Conservation (phyloP, 2,888 invertebrate genomes). For the Nineta flava region DNA sequence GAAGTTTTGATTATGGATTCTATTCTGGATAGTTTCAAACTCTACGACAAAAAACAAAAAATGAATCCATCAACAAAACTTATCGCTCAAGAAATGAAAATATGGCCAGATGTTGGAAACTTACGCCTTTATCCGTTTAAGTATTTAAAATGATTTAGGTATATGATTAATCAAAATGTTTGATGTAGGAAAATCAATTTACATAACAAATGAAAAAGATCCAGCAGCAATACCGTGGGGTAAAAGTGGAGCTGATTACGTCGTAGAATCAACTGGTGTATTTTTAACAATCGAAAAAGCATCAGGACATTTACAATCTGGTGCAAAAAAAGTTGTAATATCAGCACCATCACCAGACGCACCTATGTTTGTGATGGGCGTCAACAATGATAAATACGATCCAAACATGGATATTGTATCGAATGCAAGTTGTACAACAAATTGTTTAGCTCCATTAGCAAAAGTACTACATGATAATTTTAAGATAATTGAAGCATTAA, state of each 20-base stretch:
- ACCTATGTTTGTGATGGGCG: constrained; percentile 58
- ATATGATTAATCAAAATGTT: too few species aligned
- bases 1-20: too few species aligned
- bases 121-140: too few species aligned
- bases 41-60: too few species aligned
- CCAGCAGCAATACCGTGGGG: constrained; percentile 51
- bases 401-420: constrained; percentile 45
- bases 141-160: too few species aligned
- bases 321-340: constrained; percentile 23
- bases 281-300: constrained; percentile 57
- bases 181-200: constrained; percentile 19
- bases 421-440: constrained; percentile 71
- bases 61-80: too few species aligned
- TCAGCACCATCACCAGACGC: constrained; percentile 58
- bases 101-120: too few species aligned
- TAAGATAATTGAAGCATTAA: constrained; percentile 52
- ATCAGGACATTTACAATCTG: constrained; percentile 24
- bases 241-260: constrained; percentile 40
- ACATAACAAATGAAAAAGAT: constrained; percentile 26
- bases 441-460: constrained; percentile 66
- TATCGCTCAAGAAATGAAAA: too few species aligned
- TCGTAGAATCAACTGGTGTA: constrained; percentile 60
- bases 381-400: constrained; percentile 44
- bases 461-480: constrained; percentile 62
- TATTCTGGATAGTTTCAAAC: too few species aligned